Conservation (phyloP, 2,888 invertebrate genomes). For the Tetrapedia diversipes region DNA sequence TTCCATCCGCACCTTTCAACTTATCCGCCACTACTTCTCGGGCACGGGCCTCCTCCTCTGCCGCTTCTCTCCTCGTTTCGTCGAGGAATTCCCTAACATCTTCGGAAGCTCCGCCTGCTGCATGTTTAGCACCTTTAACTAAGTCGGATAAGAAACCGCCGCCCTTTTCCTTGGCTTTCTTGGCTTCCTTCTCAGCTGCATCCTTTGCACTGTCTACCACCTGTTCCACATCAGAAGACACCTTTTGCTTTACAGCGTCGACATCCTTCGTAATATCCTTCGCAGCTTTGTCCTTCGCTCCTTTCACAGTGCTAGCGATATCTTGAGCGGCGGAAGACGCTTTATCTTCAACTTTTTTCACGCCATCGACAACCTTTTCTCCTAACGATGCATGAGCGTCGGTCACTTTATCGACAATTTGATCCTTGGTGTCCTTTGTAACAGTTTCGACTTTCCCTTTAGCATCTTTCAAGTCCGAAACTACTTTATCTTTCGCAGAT, state of each 20-base stretch:
- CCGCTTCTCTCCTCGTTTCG: constrained; percentile 44
- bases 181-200: constrained; percentile 62
- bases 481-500: constrained; percentile 7
- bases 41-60: constrained; percentile 53
- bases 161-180: constrained; percentile 71
- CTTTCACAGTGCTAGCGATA: constrained; percentile 2
- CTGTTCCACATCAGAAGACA: constrained; percentile 18
- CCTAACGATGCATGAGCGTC: background rate
- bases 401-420: constrained; percentile 34
- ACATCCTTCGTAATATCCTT: constrained; percentile 56
- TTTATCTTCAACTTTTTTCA: constrained; percentile 8
- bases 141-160: constrained; percentile 74
- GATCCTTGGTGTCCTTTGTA: constrained; percentile 57
- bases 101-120: constrained; percentile 61
- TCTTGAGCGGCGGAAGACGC: constrained; percentile 6
- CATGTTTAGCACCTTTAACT: constrained; percentile 72
- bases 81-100: constrained; percentile 81
- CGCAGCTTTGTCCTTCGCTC: constrained; percentile 50
- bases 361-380: constrained; percentile 16
- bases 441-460: constrained; percentile 45
- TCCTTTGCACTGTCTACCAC: constrained; percentile 59
- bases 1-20: constrained; percentile 10
- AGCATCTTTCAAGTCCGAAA: constrained; percentile 47
- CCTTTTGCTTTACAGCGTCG: constrained; percentile 19
- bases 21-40: constrained; percentile 20